A percentile compares a stretch with the other conserved stretches of the same genome.
phyloP scores from a whole-genome alignment of 2,888 invertebrate species.

The Xestia xanthographa region DNA sequence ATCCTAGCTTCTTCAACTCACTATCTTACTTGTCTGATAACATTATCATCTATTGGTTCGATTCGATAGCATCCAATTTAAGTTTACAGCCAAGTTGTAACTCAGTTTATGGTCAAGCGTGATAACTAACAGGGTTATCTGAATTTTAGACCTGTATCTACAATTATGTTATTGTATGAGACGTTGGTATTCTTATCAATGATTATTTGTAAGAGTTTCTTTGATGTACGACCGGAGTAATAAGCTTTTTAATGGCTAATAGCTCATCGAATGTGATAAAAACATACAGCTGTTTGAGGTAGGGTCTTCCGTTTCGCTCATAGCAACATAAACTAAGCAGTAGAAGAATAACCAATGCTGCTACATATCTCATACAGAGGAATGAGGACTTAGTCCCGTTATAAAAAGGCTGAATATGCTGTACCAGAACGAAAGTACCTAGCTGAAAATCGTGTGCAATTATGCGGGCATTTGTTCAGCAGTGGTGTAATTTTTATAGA shows the following conservation, averaged over 20 bases:
- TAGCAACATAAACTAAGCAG: neutral
- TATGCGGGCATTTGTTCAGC: too few species aligned
- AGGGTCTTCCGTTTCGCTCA: neutral
- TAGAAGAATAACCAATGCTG: neutral
- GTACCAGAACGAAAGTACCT: too few species aligned
- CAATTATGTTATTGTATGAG: slow-evolving; percentile 3
- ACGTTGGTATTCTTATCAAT: slow-evolving; percentile 3
- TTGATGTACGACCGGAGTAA: slow-evolving; percentile 20
- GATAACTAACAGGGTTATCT: slow-evolving; percentile 51
- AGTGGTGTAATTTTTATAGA: too few species aligned
- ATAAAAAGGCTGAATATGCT: too few species aligned
- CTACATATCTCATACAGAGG: neutral
- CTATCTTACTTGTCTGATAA: neutral
- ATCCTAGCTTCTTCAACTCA: neutral
- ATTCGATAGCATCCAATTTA: slow-evolving; percentile 23
- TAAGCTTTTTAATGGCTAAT: neutral
- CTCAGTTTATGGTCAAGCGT: slow-evolving; percentile 39
- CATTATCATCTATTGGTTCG: neutral
- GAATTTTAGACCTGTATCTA: slow-evolving; percentile 8
- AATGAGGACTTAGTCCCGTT: neutral
- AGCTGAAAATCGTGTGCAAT: too few species aligned
- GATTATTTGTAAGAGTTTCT: slow-evolving; percentile 30
- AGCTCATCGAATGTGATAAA: neutral
- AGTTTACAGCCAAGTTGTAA: slow-evolving; percentile 42
- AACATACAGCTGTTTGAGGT: neutral